Evolutionary conservation across 2,888 invertebrate species (phyloP).

Genomic region (Cantharis rustica): DNA sequence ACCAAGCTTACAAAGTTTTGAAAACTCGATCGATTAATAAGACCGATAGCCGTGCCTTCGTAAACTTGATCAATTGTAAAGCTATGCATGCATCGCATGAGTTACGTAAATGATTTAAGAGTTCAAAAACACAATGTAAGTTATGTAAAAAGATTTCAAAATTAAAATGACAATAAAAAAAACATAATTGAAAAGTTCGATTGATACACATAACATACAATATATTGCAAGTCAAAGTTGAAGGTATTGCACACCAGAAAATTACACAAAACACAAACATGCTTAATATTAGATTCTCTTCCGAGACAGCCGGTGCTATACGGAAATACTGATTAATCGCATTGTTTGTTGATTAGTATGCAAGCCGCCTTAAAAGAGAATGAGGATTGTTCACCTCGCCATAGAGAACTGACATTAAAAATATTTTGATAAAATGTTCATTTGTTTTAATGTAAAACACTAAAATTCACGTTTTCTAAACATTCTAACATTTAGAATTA

Average conservation of each 20-base stretch:
- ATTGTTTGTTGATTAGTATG: neutral
- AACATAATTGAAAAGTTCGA: neutral
- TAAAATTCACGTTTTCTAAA: neutral
- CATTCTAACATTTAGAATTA: neutral
- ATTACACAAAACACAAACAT: neutral
- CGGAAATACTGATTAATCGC: neutral
- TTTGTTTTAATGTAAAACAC: neutral
- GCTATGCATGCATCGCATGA: neutral
- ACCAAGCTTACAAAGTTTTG: neutral
- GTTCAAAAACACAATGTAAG: neutral
- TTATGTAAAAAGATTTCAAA: neutral
- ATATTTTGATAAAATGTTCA: neutral
- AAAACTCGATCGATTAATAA: neutral
- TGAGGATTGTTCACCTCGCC: neutral
- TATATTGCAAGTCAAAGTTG: neutral
- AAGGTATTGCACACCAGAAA: neutral
- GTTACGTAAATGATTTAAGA: neutral
- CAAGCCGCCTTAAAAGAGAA: neutral
- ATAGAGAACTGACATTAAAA: neutral
- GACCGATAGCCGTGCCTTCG: neutral
- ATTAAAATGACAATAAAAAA: neutral
- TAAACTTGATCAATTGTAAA: neutral
- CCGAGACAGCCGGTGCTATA: neutral
- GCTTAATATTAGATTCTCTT: neutral
- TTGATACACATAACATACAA: neutral